Base-by-base conservation (phyloP, 1,140 invertebrate genomes). In the Delia radicum region DNA sequence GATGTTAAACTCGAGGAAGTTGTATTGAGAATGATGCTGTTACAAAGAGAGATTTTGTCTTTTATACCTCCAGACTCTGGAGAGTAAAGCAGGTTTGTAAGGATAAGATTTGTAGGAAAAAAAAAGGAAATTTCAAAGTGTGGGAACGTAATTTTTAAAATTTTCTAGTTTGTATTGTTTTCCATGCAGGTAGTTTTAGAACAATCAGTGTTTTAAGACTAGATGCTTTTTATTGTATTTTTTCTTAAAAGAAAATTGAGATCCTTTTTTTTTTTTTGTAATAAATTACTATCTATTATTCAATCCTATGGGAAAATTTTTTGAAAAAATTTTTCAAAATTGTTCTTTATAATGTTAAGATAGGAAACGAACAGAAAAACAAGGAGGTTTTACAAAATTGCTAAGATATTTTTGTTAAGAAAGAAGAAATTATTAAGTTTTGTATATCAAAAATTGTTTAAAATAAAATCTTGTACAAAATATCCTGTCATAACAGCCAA, bases 61-160 rank as follows among this genome's bases (percentile, higher is more conserved):
- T 73, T 55, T 73, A 73, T 73, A 73, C 6, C 72, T 28, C 42
- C 18, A 21, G 4, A 21, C 18, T 21, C 48, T n/a, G 48, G 48
- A 55, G 48, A 21, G 18, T 21, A 55, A 48, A 55, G 10, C n/a
- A n/a, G 24, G 48, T n/a, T 55, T 55, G 18, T 55, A 55, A 55
- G 48, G 48, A 55, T 55, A 55, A 55, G 48, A 55, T 55, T 21
- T 55, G 42, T 48, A 5, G 12, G 42, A 21, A 37, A 7, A 37
- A 2, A 21, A 74, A 74, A 62, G 29, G 73, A 24, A 74, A 13
- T 28, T n/a, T 74, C 48, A 74, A 74, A 74, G 73, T 74, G 73
- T 74, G 73, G 73, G 73, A 74, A 74, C 28, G 73, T 63, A 55
- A 48, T 48, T 48, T 48, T 48, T 10, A 15, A 15, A 10, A 18